phyloP scores from a whole-genome alignment of 2,113 vertebrate species.

The Petrocephalus microphthalmus region DNA sequence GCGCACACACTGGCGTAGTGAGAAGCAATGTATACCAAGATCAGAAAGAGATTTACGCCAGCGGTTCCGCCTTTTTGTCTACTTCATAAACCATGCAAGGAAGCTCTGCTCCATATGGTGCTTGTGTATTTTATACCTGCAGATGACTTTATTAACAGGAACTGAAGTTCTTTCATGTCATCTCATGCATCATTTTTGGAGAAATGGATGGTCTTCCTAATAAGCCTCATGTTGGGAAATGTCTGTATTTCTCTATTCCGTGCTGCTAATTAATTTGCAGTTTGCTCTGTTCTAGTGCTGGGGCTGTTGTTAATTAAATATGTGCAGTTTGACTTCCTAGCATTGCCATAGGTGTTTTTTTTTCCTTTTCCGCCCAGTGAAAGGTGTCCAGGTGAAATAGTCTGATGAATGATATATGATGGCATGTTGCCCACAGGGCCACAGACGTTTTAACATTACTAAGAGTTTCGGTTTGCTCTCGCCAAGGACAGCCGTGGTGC shows the following conservation, averaged over 20 bases:
- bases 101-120: not conserved
- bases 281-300: not conserved
- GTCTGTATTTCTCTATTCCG: constrained; percentile 39
- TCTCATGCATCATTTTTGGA: not conserved
- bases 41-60: not conserved
- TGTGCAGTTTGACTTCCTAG: not conserved
- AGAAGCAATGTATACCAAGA: not conserved
- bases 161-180: not conserved
- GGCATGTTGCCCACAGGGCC: not conserved
- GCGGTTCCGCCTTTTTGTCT: not conserved
- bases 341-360: too few species aligned
- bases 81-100: not conserved
- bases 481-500: not conserved
- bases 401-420: constrained; percentile 5
- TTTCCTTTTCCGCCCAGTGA: not conserved
- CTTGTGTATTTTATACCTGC: not conserved
- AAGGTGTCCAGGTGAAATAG: not conserved
- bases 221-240: constrained; percentile 4
- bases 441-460: not conserved
- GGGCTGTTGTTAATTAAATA: not conserved
- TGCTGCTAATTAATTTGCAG: constrained; percentile 27
- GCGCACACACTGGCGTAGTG: not conserved
- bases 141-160: not conserved
- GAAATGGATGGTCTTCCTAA: not conserved
- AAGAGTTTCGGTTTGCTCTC: not conserved